Base-by-base conservation (phyloP, 2,888 invertebrate species). In the Aporophyla nigra region DNA sequence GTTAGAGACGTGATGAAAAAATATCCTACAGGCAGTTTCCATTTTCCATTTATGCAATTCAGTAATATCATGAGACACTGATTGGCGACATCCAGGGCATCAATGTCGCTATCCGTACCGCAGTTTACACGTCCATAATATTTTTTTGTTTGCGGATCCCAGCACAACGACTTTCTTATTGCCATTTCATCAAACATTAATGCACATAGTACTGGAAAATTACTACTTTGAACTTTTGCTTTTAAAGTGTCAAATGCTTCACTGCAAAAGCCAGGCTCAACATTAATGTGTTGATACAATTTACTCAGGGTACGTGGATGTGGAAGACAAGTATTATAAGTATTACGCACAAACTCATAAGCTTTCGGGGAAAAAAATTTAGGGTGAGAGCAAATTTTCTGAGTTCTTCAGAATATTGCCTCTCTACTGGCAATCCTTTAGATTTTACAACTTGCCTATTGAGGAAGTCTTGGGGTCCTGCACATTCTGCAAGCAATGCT, bases 111-210 rank as follows among this genome's bases (percentile, higher is more conserved):
- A 49, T 65, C 58, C 27, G 43, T 27, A 24, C 70, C 74, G 9
- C 16, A 40, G n/a, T 67, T 40, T 19, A 68, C 68, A 56, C 24
- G 43, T 19, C 24, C 54, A 56, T 40, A 68, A 24, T 54, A 68
- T 51, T 61, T 70, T 70, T 70, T 61, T 51, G 49, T 40, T 58
- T 49, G 63, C 51, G 51, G 19, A 51, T 59, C 54, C 67, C 67
- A 74, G 24, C 24, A 43, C 14, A 68, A 16, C 24, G 49, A 53
- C 27, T 74, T 67, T 46, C 54, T 74, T n/a, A 74, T 74, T 19
- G 74, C 59, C 67, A 75, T 75, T 63, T 76, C 71, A 53, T 66
- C 66, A 3, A 76, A 51, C 6, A 71, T 51, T 53, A 76, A 49
- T 19, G 75, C 51, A 4, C 75, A 71, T 2, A 65, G 33, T 24